Base-by-base conservation (phyloP, 2,888 invertebrate genomes). In the Phortica okadai region DNA sequence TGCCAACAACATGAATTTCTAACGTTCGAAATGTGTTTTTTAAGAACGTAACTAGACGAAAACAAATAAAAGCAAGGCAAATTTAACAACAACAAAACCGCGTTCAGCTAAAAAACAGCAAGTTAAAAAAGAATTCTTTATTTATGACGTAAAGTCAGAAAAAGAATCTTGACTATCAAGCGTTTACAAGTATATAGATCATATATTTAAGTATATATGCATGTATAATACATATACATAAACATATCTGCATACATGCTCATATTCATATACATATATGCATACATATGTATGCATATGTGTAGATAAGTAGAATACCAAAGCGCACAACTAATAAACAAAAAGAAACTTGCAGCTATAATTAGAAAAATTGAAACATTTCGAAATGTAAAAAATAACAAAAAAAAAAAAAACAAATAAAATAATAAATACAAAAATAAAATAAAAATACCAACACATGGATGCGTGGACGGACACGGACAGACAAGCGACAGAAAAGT, bases 311-410 rank as follows among this genome's bases (percentile, higher is more conserved):
- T 50, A 50, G 54, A 72, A 73, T 64, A 72, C 33, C 58, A 76
- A 59, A 76, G 74, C 81, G 73, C 80, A 81, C 54, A 87, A 84
- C 86, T 87, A 86, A 87, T 84, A 86, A 87, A 86, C 83, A 88
- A 87, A 85, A 83, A 84, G 85, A 86, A 87, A 83, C 85, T 87
- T 85, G 82, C 80, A 72, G 77, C 88, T 87, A 88, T 88, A 88
- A 87, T 88, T 87, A 87, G 88, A 85, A 79, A 83, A 83, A 82
- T 84, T 84, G 82, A 87, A 85, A 86, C 83, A 88, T 84, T 87
- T 79, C 44, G 67, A 67, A 84, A 85, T 81, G 82, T 79, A 82
- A 80, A 76, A 88, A 83, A 82, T 78, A 76, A 77, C 77, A 76
- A 69, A 67, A 74, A 77, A 14, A 73, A 44, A n/a, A 16, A 73